Evolutionary conservation across 2,888 invertebrate species (phyloP).

Genomic region (Morpho deidamia): DNA sequence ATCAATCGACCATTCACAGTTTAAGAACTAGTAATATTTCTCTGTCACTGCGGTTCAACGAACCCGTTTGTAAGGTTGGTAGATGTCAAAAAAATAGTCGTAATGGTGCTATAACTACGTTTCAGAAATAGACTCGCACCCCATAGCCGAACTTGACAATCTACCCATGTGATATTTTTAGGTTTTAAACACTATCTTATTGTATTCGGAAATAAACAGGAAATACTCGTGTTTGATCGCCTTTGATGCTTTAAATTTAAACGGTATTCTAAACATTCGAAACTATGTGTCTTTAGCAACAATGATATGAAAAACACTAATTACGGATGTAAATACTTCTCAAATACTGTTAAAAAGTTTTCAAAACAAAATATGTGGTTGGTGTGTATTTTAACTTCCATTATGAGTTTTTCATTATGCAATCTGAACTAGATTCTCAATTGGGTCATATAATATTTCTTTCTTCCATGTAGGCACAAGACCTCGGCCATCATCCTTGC

Average conservation of each 20-base stretch:
- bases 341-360: not conserved
- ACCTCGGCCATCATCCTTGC: too few species aligned
- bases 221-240: slow-evolving; percentile 27
- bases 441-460: too few species aligned
- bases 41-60: slow-evolving; percentile 33
- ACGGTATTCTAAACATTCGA: slow-evolving; percentile 19
- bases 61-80: slow-evolving; percentile 29
- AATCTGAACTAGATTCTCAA: too few species aligned
- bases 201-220: slow-evolving; percentile 60
- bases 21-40: slow-evolving; percentile 27
- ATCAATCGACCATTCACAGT: slow-evolving; percentile 30
- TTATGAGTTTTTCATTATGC: too few species aligned
- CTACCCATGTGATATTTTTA: slow-evolving; percentile 65
- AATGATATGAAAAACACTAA: too few species aligned
- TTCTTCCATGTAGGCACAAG: too few species aligned
- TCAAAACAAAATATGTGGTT: too few species aligned
- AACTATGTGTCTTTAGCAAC: not conserved
- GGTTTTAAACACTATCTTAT: slow-evolving; percentile 62
- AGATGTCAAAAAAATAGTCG: slow-evolving; percentile 45
- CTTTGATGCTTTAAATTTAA: slow-evolving; percentile 26
- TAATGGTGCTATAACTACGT: slow-evolving; percentile 54
- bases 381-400: too few species aligned
- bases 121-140: slow-evolving; percentile 64
- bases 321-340: too few species aligned
- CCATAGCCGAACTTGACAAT: slow-evolving; percentile 71